Base-by-base conservation (phyloP, 2,888 invertebrate species). In the Xestia rhomboidea region DNA sequence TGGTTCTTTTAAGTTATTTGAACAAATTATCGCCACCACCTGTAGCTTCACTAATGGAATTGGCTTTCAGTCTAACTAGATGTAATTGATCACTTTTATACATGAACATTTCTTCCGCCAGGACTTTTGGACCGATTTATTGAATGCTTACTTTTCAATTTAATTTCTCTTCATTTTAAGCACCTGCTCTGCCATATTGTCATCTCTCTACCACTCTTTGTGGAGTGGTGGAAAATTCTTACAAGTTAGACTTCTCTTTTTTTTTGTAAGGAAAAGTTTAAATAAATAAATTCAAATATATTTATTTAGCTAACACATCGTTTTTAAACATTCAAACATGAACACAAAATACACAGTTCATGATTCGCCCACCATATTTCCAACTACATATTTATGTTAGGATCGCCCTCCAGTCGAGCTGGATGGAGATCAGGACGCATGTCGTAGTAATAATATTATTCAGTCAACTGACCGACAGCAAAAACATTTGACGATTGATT, bases 1-100 rank as follows among this genome's bases (percentile, higher is more conserved):
- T 38, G 13, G 3, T 76, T 51, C 15, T 68, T 64, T 21, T 4
- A 44, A 79, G n/a, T 79, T 69, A 51, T 70, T 78, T 54, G 46
- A 70, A 67, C 30, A 21, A 79, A 67, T 79, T 54, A 67, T 79
- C 49, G 62, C 24, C 2, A 0, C 60, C 66, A 83, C 83, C 71
- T 83, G 80, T 83, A 70, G 83, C 83, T 54, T 4, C 30, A 10
- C 49, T 60, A 79, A 79, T 79, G 44, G 76, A 77, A 57, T 63
- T 77, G 54, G 49, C 41, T 68, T 41, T 51, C 34, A 24, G 15
- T 54, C 18, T 66, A 66, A 78, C 60, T 27, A 78, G 30, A 51
- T 15, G 80, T 81, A 78, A 83, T 81, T 83, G 66, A 83, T 83
- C 71, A 81, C 60, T 81, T 30, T 68, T 54, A 62, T 21, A 34